A percentile compares a stretch with the other conserved stretches of the same genome.
These are phyloP conservation scores for Thaleichthys pacificus DNA, from an alignment of 2,797 vertebrate genomes.

Conservation along the genomic window DNA sequence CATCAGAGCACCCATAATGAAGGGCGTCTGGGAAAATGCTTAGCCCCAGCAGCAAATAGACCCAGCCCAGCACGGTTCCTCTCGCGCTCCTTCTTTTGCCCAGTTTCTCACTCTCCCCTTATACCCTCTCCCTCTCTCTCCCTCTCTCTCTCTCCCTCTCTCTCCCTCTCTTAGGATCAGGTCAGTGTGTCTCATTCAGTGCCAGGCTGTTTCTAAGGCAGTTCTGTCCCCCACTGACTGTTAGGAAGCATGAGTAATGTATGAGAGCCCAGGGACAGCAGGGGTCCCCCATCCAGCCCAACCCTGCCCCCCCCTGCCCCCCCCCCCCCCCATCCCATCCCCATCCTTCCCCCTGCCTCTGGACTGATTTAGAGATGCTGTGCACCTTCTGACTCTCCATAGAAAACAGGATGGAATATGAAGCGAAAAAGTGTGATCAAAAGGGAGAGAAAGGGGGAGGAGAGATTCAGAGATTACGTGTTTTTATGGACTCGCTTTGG, in stretches of 20 bases:
- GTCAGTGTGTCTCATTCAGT: constrained; percentile 34
- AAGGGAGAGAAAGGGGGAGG: constrained; percentile 20
- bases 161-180: constrained; percentile 46
- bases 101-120: neutral
- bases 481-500: no score
- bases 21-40: neutral
- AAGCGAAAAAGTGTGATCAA: constrained; percentile 18
- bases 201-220: constrained; percentile 35
- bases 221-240: constrained; percentile 25
- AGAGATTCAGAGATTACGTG: neutral
- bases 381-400: constrained; percentile 31
- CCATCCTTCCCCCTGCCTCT: constrained; percentile 37
- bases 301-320: neutral
- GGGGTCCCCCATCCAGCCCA: neutral
- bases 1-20: no score
- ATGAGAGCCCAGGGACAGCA: constrained; percentile 27
- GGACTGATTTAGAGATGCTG: constrained; percentile 39
- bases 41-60: no score
- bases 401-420: constrained; percentile 41
- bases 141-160: neutral
- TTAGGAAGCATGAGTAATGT: constrained; percentile 53
- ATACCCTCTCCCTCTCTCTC: neutral
- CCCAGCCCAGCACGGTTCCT: neutral
- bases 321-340: constrained; percentile 19
- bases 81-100: neutral